Conservation (phyloP, 2,888 invertebrate species). For the Bombylius major region DNA sequence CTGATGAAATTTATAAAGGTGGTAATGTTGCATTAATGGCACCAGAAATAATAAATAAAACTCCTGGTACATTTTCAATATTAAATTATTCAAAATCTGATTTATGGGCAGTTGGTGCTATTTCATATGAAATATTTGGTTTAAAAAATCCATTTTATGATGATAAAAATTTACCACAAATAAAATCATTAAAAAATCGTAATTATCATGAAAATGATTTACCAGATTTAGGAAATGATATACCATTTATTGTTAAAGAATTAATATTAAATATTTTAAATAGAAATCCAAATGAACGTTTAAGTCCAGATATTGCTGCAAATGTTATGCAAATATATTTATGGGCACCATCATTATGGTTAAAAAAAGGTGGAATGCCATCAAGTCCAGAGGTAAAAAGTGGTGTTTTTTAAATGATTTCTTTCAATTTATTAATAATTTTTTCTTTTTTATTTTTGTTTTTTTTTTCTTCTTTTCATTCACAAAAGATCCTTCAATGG, state of each 20-base stretch:
- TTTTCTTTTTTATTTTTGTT: constrained; percentile 7
- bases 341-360: constrained; percentile 63
- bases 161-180: constrained; percentile 9
- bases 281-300: constrained; percentile 47
- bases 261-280: constrained; percentile 49
- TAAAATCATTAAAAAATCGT: constrained; percentile 40
- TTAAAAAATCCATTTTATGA: constrained; percentile 58
- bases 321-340: constrained; percentile 59
- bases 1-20: constrained; percentile 57
- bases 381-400: constrained; percentile 46
- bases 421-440: neutral
- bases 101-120: constrained; percentile 72
- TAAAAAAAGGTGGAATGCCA: constrained; percentile 42
- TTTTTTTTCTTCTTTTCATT: no score
- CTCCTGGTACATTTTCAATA: constrained; percentile 55
- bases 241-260: constrained; percentile 44
- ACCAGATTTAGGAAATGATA: constrained; percentile 44
- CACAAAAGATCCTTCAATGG: constrained; percentile 56
- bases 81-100: constrained; percentile 71
- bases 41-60: constrained; percentile 62
- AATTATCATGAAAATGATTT: constrained; percentile 51
- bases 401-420: no score
- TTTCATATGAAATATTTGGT: constrained; percentile 78
- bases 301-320: constrained; percentile 57
- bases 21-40: constrained; percentile 79